Evolutionary conservation across 2,113 vertebrate genomes (phyloP).

Genomic region (Ctenodactylus gundi): DNA sequence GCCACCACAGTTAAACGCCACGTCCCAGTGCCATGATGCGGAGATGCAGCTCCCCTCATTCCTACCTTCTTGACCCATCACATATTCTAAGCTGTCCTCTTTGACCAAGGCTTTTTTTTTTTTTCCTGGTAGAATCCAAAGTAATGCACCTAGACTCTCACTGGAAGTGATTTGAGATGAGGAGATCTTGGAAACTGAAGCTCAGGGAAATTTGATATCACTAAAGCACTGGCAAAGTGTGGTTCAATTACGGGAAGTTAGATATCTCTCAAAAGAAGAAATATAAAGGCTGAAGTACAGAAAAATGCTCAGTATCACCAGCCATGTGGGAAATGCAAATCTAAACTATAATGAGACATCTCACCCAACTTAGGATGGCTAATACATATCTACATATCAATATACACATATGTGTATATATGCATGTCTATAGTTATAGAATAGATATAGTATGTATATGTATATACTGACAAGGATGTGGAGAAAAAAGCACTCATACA

Average conservation of each 20-base stretch:
- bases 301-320: background rate
- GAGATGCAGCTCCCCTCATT: too few species aligned
- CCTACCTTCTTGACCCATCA: too few species aligned
- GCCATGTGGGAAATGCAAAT: background rate
- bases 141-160: too few species aligned
- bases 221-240: background rate
- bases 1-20: too few species aligned
- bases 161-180: background rate
- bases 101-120: too few species aligned
- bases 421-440: too few species aligned
- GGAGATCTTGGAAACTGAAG: background rate
- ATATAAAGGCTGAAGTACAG: background rate
- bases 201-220: background rate
- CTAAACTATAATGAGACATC: background rate
- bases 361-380: background rate
- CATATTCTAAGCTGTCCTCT: too few species aligned
- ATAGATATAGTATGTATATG: too few species aligned
- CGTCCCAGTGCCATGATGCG: too few species aligned
- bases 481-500: background rate
- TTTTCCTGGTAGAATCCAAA: too few species aligned
- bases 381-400: too few species aligned
- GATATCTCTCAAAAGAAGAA: background rate
- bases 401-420: too few species aligned
- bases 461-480: background rate
- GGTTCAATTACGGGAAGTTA: background rate